Evolutionary conservation across 2,797 vertebrate genomes (phyloP), one percentile per base, ranked within the genome.

Genomic region (Remorina albescens): DNA sequence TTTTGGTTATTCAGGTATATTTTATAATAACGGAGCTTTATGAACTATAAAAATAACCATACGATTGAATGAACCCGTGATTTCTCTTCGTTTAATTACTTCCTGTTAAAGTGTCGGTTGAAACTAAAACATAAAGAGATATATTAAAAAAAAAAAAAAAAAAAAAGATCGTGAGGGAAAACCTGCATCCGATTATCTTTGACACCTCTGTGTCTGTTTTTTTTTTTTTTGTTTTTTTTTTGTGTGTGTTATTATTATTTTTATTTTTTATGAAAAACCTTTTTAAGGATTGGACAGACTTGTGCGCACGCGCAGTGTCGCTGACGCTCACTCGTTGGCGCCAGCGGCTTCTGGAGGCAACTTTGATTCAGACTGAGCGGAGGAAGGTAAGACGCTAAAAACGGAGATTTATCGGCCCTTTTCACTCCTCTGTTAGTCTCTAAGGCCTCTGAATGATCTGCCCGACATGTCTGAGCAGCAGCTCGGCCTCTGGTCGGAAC

Each of bases 231-330:
- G n/a, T n/a, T n/a, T n/a, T n/a, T n/a, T n/a, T n/a, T n/a, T n/a
- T n/a, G n/a, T n/a, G n/a, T n/a, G n/a, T n/a, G n/a, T n/a, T n/a
- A n/a, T n/a, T n/a, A n/a, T n/a, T n/a, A n/a, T n/a, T n/a, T n/a
- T n/a, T n/a, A n/a, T n/a, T n/a, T n/a, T n/a, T n/a, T n/a, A n/a
- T n/a, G n/a, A n/a, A n/a, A n/a, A n/a, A n/a, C n/a, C n/a, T n/a
- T n/a, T n/a, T 36, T 36, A 8, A 9, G 34, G 25, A 16, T 28
- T 18, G 59, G 8, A 7, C 21, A 30, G 25, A n/a, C 39, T 39
- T 12, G 8, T 19, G 67, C 66, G 56, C 84, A 85, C 85, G 86
- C 80, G 78, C 84, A 83, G 54, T 7, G 53, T 19, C 0, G 1
- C 34, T 5, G 1, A 30, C 1, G 5, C 28, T 19, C 1, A 47